Percentiles rank a stretch among this genome's conserved stretches.
Evolutionary conservation across 2,888 invertebrate species (phyloP).

Genomic region (Stenodema calcarata): DNA sequence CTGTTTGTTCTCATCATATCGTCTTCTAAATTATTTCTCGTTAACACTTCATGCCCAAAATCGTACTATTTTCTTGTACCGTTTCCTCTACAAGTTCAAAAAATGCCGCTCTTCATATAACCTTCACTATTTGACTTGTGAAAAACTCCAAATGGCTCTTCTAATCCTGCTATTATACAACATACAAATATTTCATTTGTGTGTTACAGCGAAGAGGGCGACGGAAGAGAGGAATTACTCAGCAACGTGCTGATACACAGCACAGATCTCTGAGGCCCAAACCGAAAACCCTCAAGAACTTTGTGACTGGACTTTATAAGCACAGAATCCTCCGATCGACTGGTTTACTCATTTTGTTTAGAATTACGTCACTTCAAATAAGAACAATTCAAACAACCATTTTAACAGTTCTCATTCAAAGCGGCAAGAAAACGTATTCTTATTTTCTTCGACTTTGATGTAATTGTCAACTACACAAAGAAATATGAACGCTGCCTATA

Average conservation of each 20-base stretch:
- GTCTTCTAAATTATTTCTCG: too few species aligned
- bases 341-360: background rate
- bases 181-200: too few species aligned
- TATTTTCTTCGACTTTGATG: background rate
- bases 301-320: constrained; percentile 4
- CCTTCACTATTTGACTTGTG: too few species aligned
- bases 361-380: background rate
- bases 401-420: background rate
- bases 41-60: too few species aligned
- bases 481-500: background rate
- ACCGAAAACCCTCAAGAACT: background rate
- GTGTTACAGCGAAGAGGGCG: constrained; percentile 24
- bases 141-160: too few species aligned
- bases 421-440: background rate
- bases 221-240: constrained; percentile 30
- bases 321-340: background rate
- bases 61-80: too few species aligned
- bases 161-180: too few species aligned
- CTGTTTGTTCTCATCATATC: too few species aligned
- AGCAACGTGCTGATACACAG: constrained; percentile 18
- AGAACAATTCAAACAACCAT: background rate
- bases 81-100: too few species aligned
- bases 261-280: constrained; percentile 29
- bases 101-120: too few species aligned
- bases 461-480: constrained; percentile 6